phyloP scores from a whole-genome alignment of 2,113 vertebrate species.

The Proterorhinus semilunaris region DNA sequence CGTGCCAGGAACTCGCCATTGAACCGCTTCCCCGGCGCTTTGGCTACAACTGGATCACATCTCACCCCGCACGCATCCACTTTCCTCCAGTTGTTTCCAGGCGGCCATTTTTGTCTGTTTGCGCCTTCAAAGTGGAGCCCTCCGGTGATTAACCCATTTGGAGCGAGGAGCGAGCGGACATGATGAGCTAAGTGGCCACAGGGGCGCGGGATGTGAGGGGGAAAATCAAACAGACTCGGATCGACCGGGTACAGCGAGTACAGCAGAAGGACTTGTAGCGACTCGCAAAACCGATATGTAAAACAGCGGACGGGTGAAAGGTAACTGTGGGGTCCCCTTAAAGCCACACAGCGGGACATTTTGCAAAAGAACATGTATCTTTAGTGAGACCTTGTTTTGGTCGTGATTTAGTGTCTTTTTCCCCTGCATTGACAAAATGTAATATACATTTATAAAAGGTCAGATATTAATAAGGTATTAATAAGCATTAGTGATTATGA shows the following conservation, averaged over 20 bases:
- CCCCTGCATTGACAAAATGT: too few species aligned
- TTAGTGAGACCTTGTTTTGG: too few species aligned
- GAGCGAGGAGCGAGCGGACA: constrained; percentile 52
- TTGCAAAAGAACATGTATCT: too few species aligned
- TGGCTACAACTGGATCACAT: constrained; percentile 34
- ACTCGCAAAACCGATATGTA: constrained; percentile 1
- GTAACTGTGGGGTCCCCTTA: neutral
- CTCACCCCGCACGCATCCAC: constrained; percentile 40
- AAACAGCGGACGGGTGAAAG: constrained; percentile 11
- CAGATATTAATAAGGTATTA: too few species aligned
- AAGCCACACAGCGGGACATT: too few species aligned
- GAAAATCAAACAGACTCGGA: constrained; percentile 37
- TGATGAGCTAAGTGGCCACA: constrained; percentile 64
- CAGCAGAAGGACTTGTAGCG: constrained; percentile 14
- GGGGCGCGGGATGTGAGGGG: constrained; percentile 48
- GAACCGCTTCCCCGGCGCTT: constrained; percentile 50
- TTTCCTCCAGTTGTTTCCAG: constrained; percentile 27
- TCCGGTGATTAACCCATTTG: constrained; percentile 57
- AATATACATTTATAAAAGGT: too few species aligned
- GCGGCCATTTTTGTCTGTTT: constrained; percentile 45
- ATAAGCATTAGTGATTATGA: too few species aligned
- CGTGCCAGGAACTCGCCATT: constrained; percentile 54
- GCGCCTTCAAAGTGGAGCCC: constrained; percentile 60
- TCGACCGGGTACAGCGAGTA: constrained; percentile 28
- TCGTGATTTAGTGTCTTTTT: too few species aligned